Base-by-base conservation (phyloP, 2,113 vertebrate genomes). In the Eubucco bourcierii region DNA sequence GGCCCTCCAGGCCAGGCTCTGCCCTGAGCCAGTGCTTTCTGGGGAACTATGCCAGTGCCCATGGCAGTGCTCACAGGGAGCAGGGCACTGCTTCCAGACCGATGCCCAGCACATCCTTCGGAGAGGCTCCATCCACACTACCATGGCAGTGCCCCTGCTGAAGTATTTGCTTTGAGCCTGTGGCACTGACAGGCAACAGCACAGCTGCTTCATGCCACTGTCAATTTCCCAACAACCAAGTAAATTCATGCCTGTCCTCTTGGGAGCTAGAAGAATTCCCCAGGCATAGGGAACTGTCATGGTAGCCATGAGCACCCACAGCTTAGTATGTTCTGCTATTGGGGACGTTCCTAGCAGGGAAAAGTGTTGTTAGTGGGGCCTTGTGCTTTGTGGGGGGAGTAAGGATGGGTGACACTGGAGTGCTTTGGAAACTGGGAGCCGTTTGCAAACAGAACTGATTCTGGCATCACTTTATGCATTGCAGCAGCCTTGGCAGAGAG, bases 101-200 rank as follows among this genome's bases (percentile, higher is more conserved):
- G 0, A 15, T 59, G 83, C 47, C 46, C 1, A 0, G 37, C 0
- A 2, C 59, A 9, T 53, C 37, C 28, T 52, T 67, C 0, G 0
- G 44, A 52, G 56, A 41, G 74, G 41, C 65, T 87, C 41, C 20
- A 6, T 73, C 59, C 25, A 3, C 27, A 1, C 8, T 34, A 15
- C 27, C 34, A 5, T 47, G 50, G 59, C 31, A 7, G 55, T 4
- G 34, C 15, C 44, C 18, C 75, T 41, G 60, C 59, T 16, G n/a
- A 55, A 66, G 31, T 33, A 60, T 2, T 0, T 50, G 87, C 68
- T 85, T 7, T 3, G 8, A 19, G 34, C 67, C 25, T 23, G 9
- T 23, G n/a, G 27, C 37, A 39, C 24, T 1, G 2, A 7, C 5
- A 4, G 25, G 44, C 47, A 21, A 2, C 21, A 11, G 28, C 47